Percentiles rank a stretch among this genome's conserved stretches.
These are phyloP conservation scores for Hippoglossus stenolepis DNA, from an alignment of 2,113 vertebrate genomes.

Conservation along the genomic window DNA sequence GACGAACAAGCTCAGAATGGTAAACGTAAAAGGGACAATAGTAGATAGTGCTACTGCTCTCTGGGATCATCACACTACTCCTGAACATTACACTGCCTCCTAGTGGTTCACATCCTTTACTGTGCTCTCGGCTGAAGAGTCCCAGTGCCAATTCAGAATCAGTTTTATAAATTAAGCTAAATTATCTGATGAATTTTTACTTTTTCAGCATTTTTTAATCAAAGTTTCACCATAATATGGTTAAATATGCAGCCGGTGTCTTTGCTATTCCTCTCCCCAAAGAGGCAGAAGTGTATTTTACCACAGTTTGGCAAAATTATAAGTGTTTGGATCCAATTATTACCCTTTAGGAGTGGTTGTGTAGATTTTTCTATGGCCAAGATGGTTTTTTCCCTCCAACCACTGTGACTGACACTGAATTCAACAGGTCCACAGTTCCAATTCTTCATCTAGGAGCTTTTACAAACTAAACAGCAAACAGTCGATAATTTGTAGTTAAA, in stretches of 20 bases:
- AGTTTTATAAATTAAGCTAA: no score
- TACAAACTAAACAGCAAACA: slow-evolving; percentile 10
- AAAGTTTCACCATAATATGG: neutral
- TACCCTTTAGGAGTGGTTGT: no score
- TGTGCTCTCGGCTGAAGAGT: neutral
- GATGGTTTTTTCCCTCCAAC: neutral
- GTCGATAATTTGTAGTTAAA: neutral
- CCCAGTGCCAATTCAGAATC: neutral
- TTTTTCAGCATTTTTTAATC: no score
- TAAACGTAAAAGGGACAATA: slow-evolving; percentile 53
- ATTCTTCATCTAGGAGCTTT: slow-evolving; percentile 6
- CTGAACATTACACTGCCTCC: slow-evolving; percentile 52
- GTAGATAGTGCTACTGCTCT: slow-evolving; percentile 24
- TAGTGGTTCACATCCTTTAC: slow-evolving; percentile 56
- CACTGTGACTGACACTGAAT: neutral
- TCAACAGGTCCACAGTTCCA: slow-evolving; percentile 16
- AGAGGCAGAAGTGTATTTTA: no score
- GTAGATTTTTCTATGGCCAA: no score
- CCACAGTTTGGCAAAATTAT: no score
- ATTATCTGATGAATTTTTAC: neutral
- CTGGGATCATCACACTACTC: slow-evolving; percentile 4
- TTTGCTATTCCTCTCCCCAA: neutral
- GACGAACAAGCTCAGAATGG: slow-evolving; percentile 40
- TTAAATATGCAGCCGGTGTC: neutral
- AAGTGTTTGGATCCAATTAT: no score